Evolutionary conservation across 2,888 invertebrate species (phyloP), one percentile per base, ranked within the genome.

Genomic region (Drosophila multiciliata): DNA sequence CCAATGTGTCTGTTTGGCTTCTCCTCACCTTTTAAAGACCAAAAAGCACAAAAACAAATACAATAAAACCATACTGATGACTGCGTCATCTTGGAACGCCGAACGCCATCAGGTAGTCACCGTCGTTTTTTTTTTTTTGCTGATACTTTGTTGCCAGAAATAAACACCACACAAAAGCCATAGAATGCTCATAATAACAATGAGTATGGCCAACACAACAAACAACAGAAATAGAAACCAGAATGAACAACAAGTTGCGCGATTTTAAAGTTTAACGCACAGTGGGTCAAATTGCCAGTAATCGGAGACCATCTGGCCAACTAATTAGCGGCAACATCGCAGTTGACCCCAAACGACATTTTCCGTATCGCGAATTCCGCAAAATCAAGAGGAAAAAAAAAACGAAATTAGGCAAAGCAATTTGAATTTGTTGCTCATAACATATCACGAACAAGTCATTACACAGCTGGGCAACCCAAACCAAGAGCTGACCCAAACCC

Each of bases 381-480:
- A 33, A 36, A 36, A 61, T 33, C 73, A 66, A 53, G 17, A 15
- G 0, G 15, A 15, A 3, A 15, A 29, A n/a, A 40, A 79, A 70
- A 60, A 11, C 61, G 23, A 80, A 78, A 67, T 80, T 54, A 67
- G 49, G 71, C 73, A 63, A 45, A 75, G 78, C 73, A 82, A 82
- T 82, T 85, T 75, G 60, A 78, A 80, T 75, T 86, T 78, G 65
- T 75, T 66, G 66, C 76, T 90, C 83, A 87, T 90, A 83, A 90
- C 89, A 90, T 78, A 86, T 87, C 87, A 90, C 90, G 87, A 87
- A 78, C 59, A 75, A 79, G 67, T 76, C 90, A 90, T 87, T 87
- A 90, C 71, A 82, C 66, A 78, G 77, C 72, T 76, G 80, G 64
- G 53, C 66, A 59, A 66, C 33, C 54, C 57, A 58, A 23, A 57